phyloP scores from a whole-genome alignment of 2,888 invertebrate genomes.

The Podabrus alpinus region DNA sequence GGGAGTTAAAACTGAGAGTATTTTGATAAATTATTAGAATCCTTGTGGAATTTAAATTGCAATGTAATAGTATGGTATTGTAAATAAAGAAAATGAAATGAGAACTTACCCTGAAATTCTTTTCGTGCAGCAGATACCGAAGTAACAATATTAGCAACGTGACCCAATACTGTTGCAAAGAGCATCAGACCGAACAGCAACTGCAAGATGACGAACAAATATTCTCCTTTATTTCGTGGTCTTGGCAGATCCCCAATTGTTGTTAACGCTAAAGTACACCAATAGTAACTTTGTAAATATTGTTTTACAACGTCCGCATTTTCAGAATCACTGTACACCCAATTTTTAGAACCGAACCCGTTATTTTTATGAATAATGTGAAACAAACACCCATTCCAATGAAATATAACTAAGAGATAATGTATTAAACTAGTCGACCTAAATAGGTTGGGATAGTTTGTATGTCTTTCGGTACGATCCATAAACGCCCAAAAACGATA shows the following conservation, averaged over 20 bases:
- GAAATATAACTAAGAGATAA: conserved; percentile 96
- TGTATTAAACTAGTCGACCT: conserved; percentile 88
- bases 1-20: not conserved
- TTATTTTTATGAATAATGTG: conserved; percentile 95
- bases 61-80: not conserved
- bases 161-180: conserved; percentile 95
- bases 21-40: not conserved
- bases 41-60: not conserved
- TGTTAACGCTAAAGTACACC: conserved; percentile 95
- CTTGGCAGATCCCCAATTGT: conserved; percentile 92
- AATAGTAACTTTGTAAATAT: conserved; percentile 97
- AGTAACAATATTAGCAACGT: conserved; percentile 97
- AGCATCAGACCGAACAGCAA: conserved; percentile 91
- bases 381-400: conserved; percentile 99
- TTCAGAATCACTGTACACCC: conserved; percentile 85
- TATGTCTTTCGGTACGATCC: conserved; percentile 97
- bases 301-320: conserved; percentile 89
- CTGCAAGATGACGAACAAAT: conserved; percentile 93
- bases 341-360: conserved; percentile 91
- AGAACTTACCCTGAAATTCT: conserved; percentile 92
- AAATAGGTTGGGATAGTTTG: conserved; percentile 98
- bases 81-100: conserved; percentile 8
- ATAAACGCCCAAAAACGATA: conserved; percentile 98
- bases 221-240: conserved; percentile 92
- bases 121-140: conserved; percentile 96